These are phyloP conservation scores for Mayetiola destructor DNA, from an alignment of 2,888 invertebrate species.

Conservation along the genomic window DNA sequence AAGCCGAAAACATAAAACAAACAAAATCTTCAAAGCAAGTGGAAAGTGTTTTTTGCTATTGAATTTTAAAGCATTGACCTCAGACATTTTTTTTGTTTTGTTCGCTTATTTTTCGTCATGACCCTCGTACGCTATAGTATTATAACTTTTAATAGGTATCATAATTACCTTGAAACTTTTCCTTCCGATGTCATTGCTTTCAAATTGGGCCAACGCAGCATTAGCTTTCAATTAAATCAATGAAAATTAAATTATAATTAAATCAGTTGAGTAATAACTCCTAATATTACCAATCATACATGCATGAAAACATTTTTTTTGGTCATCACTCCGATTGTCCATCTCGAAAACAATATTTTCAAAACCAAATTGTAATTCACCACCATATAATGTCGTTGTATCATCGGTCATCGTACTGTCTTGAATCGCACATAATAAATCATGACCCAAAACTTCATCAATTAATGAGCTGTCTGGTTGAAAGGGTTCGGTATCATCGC, in stretches of 20 bases:
- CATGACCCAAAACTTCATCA: conserved; percentile 58
- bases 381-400: conserved; percentile 49
- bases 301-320: conserved; percentile 31
- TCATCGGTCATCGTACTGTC: conserved; percentile 58
- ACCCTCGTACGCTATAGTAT: no score
- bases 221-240: conserved; percentile 51
- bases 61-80: no score
- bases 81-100: no score
- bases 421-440: conserved; percentile 49
- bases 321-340: conserved; percentile 37
- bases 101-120: no score
- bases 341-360: conserved; percentile 55
- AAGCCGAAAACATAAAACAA: no score
- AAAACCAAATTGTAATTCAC: conserved; percentile 46
- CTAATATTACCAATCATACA: no score
- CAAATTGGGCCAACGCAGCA: conserved; percentile 71
- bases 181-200: conserved; percentile 68
- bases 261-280: no score
- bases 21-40: no score
- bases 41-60: no score
- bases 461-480: conserved; percentile 68
- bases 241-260: no score
- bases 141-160: no score
- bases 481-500: conserved; percentile 58
- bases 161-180: conserved; percentile 56